phyloP scores from a whole-genome alignment of 2,888 invertebrate genomes.

The Parascotia fuliginaria region DNA sequence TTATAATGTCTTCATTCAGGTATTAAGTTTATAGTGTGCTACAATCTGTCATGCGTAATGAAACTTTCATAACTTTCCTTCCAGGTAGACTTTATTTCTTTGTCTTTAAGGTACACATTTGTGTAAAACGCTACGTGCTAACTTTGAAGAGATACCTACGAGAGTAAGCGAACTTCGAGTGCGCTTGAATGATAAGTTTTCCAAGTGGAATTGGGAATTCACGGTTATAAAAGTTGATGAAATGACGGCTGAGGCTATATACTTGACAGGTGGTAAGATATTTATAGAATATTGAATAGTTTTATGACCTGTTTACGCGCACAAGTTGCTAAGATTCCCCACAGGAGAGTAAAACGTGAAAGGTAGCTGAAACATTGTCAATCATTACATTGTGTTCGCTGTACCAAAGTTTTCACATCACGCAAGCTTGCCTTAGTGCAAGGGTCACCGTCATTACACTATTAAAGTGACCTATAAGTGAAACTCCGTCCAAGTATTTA shows the following conservation, averaged over 20 bases:
- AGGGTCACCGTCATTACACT: too few species aligned
- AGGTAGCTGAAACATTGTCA: background rate
- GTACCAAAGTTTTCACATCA: too few species aligned
- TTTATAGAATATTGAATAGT: constrained; percentile 26
- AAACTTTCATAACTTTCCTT: constrained; percentile 28
- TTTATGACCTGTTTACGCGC: constrained; percentile 8
- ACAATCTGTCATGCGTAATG: constrained; percentile 7
- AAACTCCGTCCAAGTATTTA: too few species aligned
- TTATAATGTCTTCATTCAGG: constrained; percentile 14
- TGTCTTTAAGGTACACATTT: constrained; percentile 72
- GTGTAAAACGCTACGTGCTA: constrained; percentile 77
- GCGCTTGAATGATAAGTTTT: constrained; percentile 76
- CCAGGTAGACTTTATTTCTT: constrained; percentile 54
- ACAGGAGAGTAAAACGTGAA: background rate
- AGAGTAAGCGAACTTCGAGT: constrained; percentile 74
- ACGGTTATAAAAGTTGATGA: constrained; percentile 62
- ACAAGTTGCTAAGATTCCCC: background rate
- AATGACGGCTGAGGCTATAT: constrained; percentile 46
- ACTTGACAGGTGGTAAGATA: constrained; percentile 19
- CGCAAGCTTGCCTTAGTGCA: too few species aligned
- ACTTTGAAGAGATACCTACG: constrained; percentile 77
- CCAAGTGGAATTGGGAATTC: constrained; percentile 62
- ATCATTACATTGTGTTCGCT: background rate
- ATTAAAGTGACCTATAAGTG: too few species aligned
- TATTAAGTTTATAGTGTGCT: constrained; percentile 15